These are phyloP conservation scores for Ploceus nigricollis DNA, from an alignment of 2,113 vertebrate species.

Conservation along the genomic window DNA sequence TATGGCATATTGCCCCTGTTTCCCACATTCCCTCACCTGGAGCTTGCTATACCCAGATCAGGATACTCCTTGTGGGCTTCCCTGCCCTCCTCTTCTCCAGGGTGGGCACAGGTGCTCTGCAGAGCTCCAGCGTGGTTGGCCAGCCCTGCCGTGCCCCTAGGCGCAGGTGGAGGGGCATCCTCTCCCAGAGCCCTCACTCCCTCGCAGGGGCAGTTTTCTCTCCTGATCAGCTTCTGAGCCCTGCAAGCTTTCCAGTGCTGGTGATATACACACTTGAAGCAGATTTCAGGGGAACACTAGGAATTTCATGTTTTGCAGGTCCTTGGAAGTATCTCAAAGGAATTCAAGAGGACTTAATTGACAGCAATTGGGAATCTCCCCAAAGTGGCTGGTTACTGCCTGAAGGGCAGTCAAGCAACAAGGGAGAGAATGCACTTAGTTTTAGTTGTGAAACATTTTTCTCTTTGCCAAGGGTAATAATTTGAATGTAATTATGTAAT, in stretches of 20 bases:
- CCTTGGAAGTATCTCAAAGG: not conserved
- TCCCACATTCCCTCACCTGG: not conserved
- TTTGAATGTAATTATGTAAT: not conserved
- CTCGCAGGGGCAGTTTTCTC: not conserved
- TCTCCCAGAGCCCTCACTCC: fast-evolving
- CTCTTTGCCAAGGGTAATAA: not conserved
- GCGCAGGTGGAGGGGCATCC: fast-evolving
- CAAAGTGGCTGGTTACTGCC: not conserved
- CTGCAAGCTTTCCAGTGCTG: not conserved
- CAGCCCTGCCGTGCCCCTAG: not conserved
- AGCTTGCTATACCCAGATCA: not conserved
- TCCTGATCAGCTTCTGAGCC: not conserved
- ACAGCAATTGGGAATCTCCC: not conserved
- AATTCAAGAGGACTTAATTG: not conserved
- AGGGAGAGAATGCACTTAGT: not conserved
- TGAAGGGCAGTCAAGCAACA: not conserved
- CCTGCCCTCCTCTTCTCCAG: not conserved
- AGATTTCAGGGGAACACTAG: not conserved
- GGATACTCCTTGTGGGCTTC: not conserved
- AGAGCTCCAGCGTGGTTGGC: fast-evolving
- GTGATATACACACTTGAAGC: not conserved
- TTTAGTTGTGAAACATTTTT: not conserved
- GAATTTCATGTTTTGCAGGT: not conserved
- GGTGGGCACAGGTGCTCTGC: fast-evolving
- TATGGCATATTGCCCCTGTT: not conserved